Conservation (phyloP, 2,888 invertebrate genomes). For the Sceliomorpha sp. region DNA sequence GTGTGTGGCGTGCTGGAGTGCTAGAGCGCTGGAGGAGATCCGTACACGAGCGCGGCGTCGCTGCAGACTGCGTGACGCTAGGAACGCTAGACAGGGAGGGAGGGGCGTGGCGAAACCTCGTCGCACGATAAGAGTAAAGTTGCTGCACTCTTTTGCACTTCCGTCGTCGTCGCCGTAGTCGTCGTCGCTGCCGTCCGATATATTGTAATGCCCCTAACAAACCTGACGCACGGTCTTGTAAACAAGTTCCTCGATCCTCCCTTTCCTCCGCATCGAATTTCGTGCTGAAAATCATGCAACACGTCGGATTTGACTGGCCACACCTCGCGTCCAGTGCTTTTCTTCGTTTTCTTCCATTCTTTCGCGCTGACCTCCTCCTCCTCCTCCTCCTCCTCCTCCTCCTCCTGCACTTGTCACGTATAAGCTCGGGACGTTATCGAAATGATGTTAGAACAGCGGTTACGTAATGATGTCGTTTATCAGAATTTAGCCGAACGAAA, state of each 20-base stretch:
- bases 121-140: conserved; percentile 36
- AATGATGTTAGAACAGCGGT: no score
- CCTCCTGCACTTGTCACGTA: no score
- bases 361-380: no score
- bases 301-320: conserved; percentile 23
- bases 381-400: no score
- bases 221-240: conserved; percentile 33
- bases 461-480: no score
- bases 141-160: conserved; percentile 42
- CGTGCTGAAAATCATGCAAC: conserved; percentile 33
- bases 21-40: no score
- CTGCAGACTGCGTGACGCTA: conserved; percentile 52
- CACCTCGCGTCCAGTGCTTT: no score
- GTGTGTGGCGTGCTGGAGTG: conserved; percentile 33
- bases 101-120: conserved; percentile 7
- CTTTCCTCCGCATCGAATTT: conserved; percentile 26
- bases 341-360: no score
- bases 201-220: conserved; percentile 39
- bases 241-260: conserved; percentile 23
- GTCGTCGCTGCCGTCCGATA: conserved; percentile 34
- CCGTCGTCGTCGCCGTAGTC: conserved; percentile 28
- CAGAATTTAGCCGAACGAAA: no score
- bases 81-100: not conserved
- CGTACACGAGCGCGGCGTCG: conserved; percentile 40
- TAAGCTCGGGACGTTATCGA: no score